phyloP scores from a whole-genome alignment of 2,797 vertebrate genomes.

The Poliocrania exsul region DNA sequence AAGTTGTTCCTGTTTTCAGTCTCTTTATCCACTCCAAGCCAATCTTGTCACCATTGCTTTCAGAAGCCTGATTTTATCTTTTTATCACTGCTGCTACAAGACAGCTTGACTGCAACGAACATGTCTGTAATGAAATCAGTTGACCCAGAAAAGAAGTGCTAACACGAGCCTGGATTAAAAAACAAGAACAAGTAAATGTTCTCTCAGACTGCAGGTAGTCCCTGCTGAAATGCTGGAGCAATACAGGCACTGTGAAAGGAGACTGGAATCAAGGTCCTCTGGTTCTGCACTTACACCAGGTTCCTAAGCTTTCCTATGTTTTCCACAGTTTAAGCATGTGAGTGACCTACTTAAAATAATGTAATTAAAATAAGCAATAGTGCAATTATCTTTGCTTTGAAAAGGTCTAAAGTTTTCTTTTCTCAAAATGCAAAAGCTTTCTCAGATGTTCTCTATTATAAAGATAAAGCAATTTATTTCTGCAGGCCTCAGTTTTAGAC shows the following conservation, averaged over 20 bases:
- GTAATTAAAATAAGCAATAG: neutral
- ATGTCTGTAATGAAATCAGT: slow-evolving; percentile 18
- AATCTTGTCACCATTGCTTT: neutral
- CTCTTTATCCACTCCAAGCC: neutral
- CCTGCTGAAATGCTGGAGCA: neutral
- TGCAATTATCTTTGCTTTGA: neutral
- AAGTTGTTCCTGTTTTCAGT: neutral
- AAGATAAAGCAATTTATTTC: neutral
- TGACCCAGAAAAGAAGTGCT: slow-evolving; percentile 40
- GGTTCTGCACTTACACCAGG: neutral
- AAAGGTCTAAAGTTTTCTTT: neutral
- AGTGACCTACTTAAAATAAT: neutral
- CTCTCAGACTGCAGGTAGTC: neutral
- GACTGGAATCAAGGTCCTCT: neutral
- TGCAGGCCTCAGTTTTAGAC: neutral
- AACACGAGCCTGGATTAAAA: neutral
- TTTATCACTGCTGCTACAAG: slow-evolving; percentile 27
- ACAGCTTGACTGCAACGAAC: neutral
- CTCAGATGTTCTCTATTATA: neutral
- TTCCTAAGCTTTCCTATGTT: neutral
- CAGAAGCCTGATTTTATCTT: slow-evolving; percentile 30
- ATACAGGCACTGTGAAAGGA: neutral
- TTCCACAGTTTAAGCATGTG: neutral
- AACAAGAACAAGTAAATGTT: neutral
- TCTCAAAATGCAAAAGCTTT: neutral